Evolutionary conservation across 2,113 vertebrate species (phyloP).

Genomic region (Lates calcarifer): DNA sequence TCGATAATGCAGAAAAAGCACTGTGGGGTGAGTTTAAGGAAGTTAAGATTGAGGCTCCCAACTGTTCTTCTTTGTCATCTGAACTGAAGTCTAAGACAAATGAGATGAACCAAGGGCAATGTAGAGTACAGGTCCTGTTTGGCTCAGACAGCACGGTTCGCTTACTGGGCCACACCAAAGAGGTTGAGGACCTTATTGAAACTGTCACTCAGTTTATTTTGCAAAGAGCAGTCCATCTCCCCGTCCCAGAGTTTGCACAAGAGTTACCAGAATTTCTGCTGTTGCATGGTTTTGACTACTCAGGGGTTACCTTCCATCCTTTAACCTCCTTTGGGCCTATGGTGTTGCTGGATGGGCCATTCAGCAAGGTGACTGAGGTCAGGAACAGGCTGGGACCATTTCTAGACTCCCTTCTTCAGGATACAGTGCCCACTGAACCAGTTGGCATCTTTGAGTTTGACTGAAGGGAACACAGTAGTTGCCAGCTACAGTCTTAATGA

Average conservation of each 20-base stretch:
- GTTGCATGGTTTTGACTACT: slow-evolving; percentile 29
- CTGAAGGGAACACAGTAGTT: background rate
- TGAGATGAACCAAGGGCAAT: slow-evolving; percentile 40
- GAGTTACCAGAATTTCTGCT: slow-evolving; percentile 53
- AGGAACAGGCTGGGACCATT: slow-evolving; percentile 41
- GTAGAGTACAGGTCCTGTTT: slow-evolving; percentile 29
- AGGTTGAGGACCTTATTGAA: slow-evolving; percentile 57
- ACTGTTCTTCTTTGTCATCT: background rate
- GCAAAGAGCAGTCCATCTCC: slow-evolving; percentile 38
- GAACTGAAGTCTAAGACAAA: slow-evolving; percentile 46
- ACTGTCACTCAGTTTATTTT: slow-evolving; percentile 49
- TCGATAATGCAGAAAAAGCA: slow-evolving; percentile 28
- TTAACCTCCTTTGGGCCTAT: slow-evolving; percentile 7
- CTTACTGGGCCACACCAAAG: slow-evolving; percentile 54
- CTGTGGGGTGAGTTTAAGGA: slow-evolving; percentile 52
- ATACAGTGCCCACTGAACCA: slow-evolving; percentile 48
- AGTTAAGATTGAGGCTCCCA: slow-evolving; percentile 33
- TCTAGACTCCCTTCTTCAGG: slow-evolving; percentile 57
- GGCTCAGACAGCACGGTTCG: background rate
- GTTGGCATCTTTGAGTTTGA: background rate
- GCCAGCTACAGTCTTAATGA: slow-evolving; percentile 51
- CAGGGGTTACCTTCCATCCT: slow-evolving; percentile 53
- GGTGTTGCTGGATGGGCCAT: slow-evolving; percentile 60
- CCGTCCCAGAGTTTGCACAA: slow-evolving; percentile 50
- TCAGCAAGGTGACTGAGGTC: slow-evolving; percentile 49